Base-by-base conservation (phyloP, 2,113 vertebrate genomes). In the Lonchura striata region DNA sequence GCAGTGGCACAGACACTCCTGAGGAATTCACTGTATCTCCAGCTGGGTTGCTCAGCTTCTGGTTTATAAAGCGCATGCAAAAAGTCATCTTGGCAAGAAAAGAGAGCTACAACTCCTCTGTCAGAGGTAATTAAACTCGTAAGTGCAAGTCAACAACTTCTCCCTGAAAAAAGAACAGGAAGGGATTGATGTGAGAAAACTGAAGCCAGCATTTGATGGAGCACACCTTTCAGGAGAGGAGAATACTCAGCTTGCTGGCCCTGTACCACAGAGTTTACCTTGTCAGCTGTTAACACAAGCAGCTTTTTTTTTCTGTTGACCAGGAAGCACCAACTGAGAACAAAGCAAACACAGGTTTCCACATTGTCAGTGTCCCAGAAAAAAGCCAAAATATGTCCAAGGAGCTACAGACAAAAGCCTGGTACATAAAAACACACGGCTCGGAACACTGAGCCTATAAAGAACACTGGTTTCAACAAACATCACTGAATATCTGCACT, bases 181-280 rank as follows among this genome's bases (percentile, higher is more conserved):
- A 37, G 12, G 25, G n/a, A 57, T 4, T 49, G 37, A 53, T 54
- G 24, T 16, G 49, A 76, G 23, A 20, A 82, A 53, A 24, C 6
- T 21, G 60, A 60, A 72, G 53, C 2, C 83, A 87, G 53, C 39
- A 53, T 39, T 81, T 35, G 66, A 46, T 25, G 24, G 63, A 49
- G 37, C 30, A 63, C 37, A 61, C 37, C 61, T 68, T 87, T 54
- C 59, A 87, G 24, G 46, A 28, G 50, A 75, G 46, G 44, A 65
- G 16, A 76, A 76, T 2, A 53, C 21, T 6, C 53, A 77, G 56
- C 31, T n/a, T 24, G 28, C 71, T n/a, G 69, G 65, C 37, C 52
- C 13, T 0, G 9, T 19, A 37, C 35, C 56, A 30, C 1, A 0
- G 17, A 61, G 56, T 12, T 88, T 59, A 35, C 5, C 1, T 5